Evolutionary conservation across 2,797 vertebrate species (phyloP), one percentile per base, ranked within the genome.

Genomic region (Tenualosa ilisha): DNA sequence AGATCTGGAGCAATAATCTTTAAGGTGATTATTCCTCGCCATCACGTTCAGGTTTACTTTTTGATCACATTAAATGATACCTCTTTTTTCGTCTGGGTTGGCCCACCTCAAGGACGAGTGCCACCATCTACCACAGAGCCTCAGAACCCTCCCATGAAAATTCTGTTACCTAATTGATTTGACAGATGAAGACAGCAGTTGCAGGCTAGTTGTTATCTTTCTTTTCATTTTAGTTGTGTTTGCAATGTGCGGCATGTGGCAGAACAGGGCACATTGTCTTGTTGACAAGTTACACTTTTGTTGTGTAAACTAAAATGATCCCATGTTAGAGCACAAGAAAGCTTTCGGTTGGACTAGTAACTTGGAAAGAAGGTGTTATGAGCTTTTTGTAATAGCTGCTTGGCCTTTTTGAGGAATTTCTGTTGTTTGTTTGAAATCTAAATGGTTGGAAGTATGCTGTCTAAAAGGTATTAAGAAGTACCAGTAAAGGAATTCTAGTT

Each of bases 1-100:
- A 88, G 85, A 92, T 91, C 92, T 91, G 92, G 91, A 95, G 94
- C 94, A 95, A 95, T 95, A 95, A 95, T 91, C 88, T 91, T 91
- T 91, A 89, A 86, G 86, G 88, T 93, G 87, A 91, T 90, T 91
- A 90, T 92, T 93, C 83, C 87, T 91, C 89, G 89, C 86, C 84
- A 68, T 88, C 89, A 89, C 17, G 51, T 90, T 91, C 92, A 75
- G 50, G 84, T 87, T 89, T 61, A 88, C 51, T 89, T 82, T 84
- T 89, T 31, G 68, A 85, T 86, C 85, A 86, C 85, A 87, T 89
- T 84, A 85, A 84, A 24, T 75, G 83, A 88, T 90, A 83, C 63
- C 65, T 56, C 83, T 81, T 86, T 83, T 85, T 86, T 12, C 59
- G 72, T 17, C 37, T 40, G 72, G 37, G 37, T 79, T 40, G 72